phyloP scores from a whole-genome alignment of 2,888 invertebrate genomes.

The Cephalotes varians region DNA sequence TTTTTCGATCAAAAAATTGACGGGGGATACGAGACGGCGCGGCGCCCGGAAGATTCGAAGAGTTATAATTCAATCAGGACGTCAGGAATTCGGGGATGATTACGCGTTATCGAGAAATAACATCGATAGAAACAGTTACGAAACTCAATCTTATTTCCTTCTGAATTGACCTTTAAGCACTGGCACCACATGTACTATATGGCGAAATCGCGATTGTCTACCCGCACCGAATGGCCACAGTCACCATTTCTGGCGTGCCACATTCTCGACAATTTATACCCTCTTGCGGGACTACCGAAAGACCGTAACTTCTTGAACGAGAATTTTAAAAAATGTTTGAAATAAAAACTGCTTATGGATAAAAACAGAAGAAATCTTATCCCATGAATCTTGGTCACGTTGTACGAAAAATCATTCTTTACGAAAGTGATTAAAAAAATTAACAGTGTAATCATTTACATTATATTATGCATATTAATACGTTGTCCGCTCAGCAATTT shows the following conservation, averaged over 20 bases:
- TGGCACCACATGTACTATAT: slow-evolving; percentile 67
- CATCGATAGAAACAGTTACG: slow-evolving; percentile 54
- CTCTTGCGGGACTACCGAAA: slow-evolving; percentile 59
- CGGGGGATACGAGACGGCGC: slow-evolving; percentile 46
- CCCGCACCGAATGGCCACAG: slow-evolving; percentile 60
- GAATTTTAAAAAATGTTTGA: slow-evolving; percentile 52
- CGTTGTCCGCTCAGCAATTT: no score
- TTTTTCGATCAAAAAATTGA: slow-evolving; percentile 65
- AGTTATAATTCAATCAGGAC: slow-evolving; percentile 68
- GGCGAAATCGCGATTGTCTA: slow-evolving; percentile 66
- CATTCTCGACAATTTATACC: slow-evolving; percentile 70
- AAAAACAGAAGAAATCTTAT: slow-evolving; percentile 2
- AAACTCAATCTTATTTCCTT: slow-evolving; percentile 61
- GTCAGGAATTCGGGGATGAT: slow-evolving; percentile 25
- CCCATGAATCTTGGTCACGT: background rate
- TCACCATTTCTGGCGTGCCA: slow-evolving; percentile 65
- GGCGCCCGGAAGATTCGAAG: slow-evolving; percentile 33
- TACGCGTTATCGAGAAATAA: slow-evolving; percentile 56
- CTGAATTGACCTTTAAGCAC: slow-evolving; percentile 64
- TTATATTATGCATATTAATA: background rate
- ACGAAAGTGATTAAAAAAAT: background rate
- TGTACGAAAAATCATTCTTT: background rate
- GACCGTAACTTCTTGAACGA: slow-evolving; percentile 61
- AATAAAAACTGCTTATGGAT: slow-evolving; percentile 55
- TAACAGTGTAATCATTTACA: background rate